phyloP scores from a whole-genome alignment of 1,140 invertebrate genomes.

The Hylaeus volcanicus region DNA sequence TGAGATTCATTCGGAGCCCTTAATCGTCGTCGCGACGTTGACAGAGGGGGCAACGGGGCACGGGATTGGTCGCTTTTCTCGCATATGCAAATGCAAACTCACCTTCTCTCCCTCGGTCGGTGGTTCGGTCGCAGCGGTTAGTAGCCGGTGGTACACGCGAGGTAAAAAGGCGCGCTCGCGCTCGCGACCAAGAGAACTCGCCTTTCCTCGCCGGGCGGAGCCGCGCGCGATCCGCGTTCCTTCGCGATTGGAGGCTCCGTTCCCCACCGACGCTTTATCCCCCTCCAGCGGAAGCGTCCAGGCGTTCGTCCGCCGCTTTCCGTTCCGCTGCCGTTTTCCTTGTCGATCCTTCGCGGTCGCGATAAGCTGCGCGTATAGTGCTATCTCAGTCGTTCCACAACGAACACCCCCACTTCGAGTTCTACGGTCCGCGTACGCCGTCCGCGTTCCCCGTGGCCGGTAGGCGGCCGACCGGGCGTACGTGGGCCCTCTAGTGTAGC shows the following conservation, averaged over 20 bases:
- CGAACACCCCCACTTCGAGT: conserved; percentile 61
- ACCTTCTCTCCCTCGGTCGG: conserved; percentile 39
- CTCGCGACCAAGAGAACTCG: conserved; percentile 50
- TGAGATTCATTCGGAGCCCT: neutral
- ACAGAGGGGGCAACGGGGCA: conserved; percentile 27
- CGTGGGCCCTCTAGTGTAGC: conserved; percentile 75
- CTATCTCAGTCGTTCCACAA: conserved; percentile 11
- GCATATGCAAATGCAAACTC: conserved; percentile 69
- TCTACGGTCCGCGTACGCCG: conserved; percentile 52
- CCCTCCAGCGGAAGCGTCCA: conserved; percentile 67
- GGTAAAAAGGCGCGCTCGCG: conserved; percentile 61
- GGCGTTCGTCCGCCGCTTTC: conserved; percentile 59
- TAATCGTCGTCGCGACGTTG: conserved; percentile 20
- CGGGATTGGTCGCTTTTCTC: conserved; percentile 66
- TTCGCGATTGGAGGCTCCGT: conserved; percentile 60
- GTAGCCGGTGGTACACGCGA: conserved; percentile 55
- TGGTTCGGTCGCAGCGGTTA: conserved; percentile 30
- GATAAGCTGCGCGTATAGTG: neutral
- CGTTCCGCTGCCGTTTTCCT: conserved; percentile 56
- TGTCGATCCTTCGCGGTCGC: conserved; percentile 32
- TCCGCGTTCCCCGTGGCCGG: conserved; percentile 62
- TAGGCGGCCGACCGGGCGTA: conserved; percentile 65
- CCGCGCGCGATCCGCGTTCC: conserved; percentile 69
- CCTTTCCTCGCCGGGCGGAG: conserved; percentile 64
- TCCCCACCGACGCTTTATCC: conserved; percentile 60